Evolutionary conservation across 2,113 vertebrate genomes (phyloP).

Genomic region (Galeopterus variegatus): DNA sequence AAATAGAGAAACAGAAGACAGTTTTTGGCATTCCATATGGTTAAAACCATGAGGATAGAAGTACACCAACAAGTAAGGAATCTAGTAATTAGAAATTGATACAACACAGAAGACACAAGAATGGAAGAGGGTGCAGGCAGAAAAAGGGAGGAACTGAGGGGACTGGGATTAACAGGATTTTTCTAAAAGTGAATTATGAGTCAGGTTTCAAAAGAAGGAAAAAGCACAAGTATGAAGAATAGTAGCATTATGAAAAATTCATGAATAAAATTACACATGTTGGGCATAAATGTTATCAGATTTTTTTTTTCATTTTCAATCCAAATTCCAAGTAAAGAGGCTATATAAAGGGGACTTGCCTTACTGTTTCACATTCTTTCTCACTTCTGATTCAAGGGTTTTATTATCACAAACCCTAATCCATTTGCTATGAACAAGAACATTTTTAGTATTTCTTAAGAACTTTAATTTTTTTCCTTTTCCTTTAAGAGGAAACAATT

Average conservation of each 20-base stretch:
- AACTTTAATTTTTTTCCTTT: neutral
- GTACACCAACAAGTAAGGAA: neutral
- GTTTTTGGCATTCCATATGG: neutral
- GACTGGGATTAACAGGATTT: neutral
- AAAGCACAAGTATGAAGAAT: neutral
- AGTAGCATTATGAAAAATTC: neutral
- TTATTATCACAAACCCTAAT: slow-evolving; percentile 7
- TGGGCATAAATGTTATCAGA: neutral
- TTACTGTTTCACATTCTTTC: neutral
- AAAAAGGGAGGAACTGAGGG: neutral
- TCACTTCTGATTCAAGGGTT: slow-evolving; percentile 22
- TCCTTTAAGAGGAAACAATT: neutral
- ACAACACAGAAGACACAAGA: neutral
- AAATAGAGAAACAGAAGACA: neutral
- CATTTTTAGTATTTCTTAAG: neutral
- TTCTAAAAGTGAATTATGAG: neutral
- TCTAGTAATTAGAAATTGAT: neutral
- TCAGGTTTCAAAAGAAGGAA: neutral
- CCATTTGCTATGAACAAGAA: neutral
- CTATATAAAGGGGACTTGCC: neutral
- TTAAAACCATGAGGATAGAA: neutral
- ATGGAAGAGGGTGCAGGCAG: neutral
- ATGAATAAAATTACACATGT: neutral
- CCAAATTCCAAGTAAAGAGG: neutral
- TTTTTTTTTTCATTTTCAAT: slow-evolving; percentile 39